Evolutionary conservation across 2,797 vertebrate genomes (phyloP), one percentile per base, ranked within the genome.

Genomic region (Megaceryle alcyon): DNA sequence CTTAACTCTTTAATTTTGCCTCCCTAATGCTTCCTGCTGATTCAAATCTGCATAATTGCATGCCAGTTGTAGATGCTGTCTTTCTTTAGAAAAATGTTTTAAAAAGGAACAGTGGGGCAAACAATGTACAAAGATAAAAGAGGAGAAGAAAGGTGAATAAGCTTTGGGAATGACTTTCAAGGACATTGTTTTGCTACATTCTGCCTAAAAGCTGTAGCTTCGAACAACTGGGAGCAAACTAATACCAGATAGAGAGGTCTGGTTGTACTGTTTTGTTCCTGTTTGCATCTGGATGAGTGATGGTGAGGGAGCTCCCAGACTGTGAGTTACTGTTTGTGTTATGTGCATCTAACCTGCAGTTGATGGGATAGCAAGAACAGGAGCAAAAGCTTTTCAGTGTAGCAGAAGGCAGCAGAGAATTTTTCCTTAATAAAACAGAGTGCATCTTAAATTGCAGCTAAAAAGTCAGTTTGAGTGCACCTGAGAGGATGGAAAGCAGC

Each of bases 1-100:
- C 77, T 88, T 86, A 86, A 86, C 39, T 88, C 59, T 75, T 75
- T 82, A 68, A 66, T 92, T 92, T 81, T 94, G 66, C 64, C 31
- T 90, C 25, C 41, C 25, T 93, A 80, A 49, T 91, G 33, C 43
- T 96, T 94, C 60, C 77, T 88, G 78, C 73, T 1, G 10, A 69
- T 91, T 91, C 48, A 51, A 60, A 92, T 82, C 77, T 86, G 13
- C 5, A 0, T 86, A 76, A 51, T 41, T 81, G 63, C 65, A 33
- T 69, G 59, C 54, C 43, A 65, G 11, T 66, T 64, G 78, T 72
- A 70, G 56, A 75, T 70, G 28, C 35, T 75, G 48, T 21, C 54
- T 72, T 56, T 77, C 71, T 66, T 79, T 26, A 88, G 86, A 57
- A 69, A 73, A 68, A 14, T 39, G 7, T 41, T 95, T 76, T 0